These are phyloP conservation scores for Synergus itoensis DNA, from an alignment of 2,888 invertebrate genomes.

Conservation along the genomic window DNA sequence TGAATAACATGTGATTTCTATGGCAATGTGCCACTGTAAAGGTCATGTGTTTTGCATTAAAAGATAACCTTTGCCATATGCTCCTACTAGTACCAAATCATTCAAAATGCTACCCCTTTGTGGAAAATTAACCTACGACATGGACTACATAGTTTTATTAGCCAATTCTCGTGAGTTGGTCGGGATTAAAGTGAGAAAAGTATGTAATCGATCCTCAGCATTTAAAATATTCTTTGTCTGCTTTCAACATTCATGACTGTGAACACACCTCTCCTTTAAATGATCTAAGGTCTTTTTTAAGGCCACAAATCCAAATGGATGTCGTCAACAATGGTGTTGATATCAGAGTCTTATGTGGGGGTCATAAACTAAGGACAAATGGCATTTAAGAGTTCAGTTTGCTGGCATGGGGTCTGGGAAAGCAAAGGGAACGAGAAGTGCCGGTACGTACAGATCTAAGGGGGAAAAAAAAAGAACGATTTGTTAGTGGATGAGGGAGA, in stretches of 20 bases:
- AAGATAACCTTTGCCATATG: slow-evolving; percentile 62
- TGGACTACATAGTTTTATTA: slow-evolving; percentile 4
- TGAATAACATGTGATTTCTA: slow-evolving; percentile 67
- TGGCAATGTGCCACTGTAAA: slow-evolving; percentile 57
- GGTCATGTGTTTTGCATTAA: slow-evolving; percentile 51
- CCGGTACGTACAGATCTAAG: not conserved
- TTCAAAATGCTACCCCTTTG: slow-evolving; percentile 35
- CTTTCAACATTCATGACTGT: too few relatives aligned
- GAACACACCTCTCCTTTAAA: not conserved
- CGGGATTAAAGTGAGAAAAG: not conserved
- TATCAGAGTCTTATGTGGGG: slow-evolving; percentile 58
- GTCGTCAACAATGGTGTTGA: slow-evolving; percentile 65
- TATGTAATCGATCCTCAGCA: too few relatives aligned
- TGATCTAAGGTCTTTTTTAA: not conserved
- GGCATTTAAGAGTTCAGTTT: slow-evolving; percentile 60
- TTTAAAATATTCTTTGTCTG: too few relatives aligned
- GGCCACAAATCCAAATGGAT: slow-evolving; percentile 55
- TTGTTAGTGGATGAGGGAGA: not conserved
- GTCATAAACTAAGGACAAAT: slow-evolving; percentile 67
- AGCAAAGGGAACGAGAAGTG: slow-evolving; percentile 5
- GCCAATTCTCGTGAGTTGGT: not conserved
- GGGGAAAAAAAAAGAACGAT: not conserved
- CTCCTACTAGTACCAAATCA: slow-evolving; percentile 45
- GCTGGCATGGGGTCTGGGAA: not conserved
- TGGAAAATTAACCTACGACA: slow-evolving; percentile 3